Conservation (phyloP, 2,113 vertebrate species). For the Cairina moschata region DNA sequence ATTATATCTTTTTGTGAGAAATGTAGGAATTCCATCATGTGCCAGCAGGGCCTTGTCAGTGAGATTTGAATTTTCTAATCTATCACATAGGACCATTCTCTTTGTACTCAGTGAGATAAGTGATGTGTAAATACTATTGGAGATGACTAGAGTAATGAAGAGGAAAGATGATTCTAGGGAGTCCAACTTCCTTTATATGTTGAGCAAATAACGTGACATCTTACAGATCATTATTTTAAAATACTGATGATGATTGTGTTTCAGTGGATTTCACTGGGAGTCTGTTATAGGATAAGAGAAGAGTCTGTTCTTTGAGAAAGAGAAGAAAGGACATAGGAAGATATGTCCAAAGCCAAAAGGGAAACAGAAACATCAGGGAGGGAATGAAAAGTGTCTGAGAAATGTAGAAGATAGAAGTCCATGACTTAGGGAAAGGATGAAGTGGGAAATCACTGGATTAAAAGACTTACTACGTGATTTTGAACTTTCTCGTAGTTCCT, state of each 20-base stretch:
- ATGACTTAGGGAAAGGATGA: background rate
- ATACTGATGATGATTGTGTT: background rate
- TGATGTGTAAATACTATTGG: background rate
- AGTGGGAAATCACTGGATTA: background rate
- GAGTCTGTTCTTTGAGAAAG: background rate
- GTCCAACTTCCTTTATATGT: background rate
- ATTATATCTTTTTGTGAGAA: background rate
- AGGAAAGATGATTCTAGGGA: background rate
- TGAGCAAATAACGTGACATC: background rate
- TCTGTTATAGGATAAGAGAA: background rate
- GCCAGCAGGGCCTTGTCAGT: background rate
- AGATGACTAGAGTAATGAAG: background rate
- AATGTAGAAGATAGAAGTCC: background rate
- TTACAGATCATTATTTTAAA: background rate
- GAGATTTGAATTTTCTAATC: background rate
- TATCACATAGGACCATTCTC: background rate
- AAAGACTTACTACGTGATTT: background rate
- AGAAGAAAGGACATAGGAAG: background rate
- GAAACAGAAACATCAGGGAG: background rate
- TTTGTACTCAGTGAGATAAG: background rate
- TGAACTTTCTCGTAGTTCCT: conserved; percentile 81
- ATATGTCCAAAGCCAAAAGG: background rate
- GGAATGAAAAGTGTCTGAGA: background rate
- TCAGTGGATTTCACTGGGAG: background rate
- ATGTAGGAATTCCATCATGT: background rate